Conservation (phyloP, 2,113 vertebrate genomes). For the Channa maculata region DNA sequence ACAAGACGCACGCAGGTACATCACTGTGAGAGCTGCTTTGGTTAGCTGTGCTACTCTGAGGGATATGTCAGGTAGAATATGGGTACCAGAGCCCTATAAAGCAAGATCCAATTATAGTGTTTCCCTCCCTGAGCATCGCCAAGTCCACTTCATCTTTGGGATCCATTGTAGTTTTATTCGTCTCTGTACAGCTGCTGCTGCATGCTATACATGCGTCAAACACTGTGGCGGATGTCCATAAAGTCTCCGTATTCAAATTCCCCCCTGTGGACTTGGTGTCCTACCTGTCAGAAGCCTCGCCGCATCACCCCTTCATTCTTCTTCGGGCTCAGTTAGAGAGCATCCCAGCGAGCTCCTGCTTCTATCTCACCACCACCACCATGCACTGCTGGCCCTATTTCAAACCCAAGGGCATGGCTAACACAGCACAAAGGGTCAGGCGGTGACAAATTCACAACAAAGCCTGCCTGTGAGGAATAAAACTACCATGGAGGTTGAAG, state of each 20-base stretch:
- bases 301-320: conserved; percentile 15
- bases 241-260: conserved; percentile 43
- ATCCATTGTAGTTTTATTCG: conserved; percentile 29
- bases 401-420: conserved; percentile 64
- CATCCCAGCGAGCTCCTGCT: conserved; percentile 11
- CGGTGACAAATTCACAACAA: conserved; percentile 74
- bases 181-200: conserved; percentile 1
- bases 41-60: conserved; percentile 11
- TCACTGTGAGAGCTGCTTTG: conserved; percentile 12
- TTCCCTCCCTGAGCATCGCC: conserved; percentile 5
- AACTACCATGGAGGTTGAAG: conserved; percentile 59
- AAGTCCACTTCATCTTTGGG: not conserved
- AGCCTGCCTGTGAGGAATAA: conserved; percentile 66
- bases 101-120: conserved; percentile 40
- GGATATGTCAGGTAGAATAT: conserved; percentile 41
- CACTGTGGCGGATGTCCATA: conserved; percentile 8
- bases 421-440: conserved; percentile 31
- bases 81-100: conserved; percentile 21
- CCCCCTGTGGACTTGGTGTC: conserved; percentile 11
- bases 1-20: not conserved
- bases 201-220: not conserved
- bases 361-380: conserved; percentile 29
- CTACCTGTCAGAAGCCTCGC: conserved; percentile 5
- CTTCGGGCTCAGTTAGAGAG: conserved; percentile 20
- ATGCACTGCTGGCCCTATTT: conserved; percentile 43